Evolutionary conservation across 2,113 vertebrate species (phyloP), one percentile per base, ranked within the genome.

Genomic region (Trichechus manatus): DNA sequence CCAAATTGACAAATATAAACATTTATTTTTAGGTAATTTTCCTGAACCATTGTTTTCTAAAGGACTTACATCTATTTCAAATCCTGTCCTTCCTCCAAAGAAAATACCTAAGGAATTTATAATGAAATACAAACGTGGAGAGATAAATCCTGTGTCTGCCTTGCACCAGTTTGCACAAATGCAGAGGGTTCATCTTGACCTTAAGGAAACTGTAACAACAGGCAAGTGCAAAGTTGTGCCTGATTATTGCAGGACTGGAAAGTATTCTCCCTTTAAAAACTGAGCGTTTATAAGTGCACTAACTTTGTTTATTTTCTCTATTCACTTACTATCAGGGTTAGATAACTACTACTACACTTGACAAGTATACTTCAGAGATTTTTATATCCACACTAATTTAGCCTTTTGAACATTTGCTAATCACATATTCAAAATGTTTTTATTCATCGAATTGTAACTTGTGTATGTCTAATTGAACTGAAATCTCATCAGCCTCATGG

Each of bases 201-300:
- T 99, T 11, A 99, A 99, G 95, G 99, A 99, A 98, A 99, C 99
- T 0, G 97, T 98, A 19, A 98, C 99, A 42, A 96, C 99, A 98
- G 99, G 99, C 99, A 98, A 97, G 97, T 97, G 23, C 44, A 74
- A 91, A 90, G 9, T 66, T 89, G 11, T 50, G 14, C 74, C 23
- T 82, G 33, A 10, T 93, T 87, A 59, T 70, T 61, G 36, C 0
- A 59, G 11, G 68, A 25, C 19, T 77, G 19, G 33, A 42, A 92
- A 92, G 63, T 22, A 19, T 64, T 87, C 75, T 87, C 10, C 42
- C 22, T 2, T 63, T 66, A n/a, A 36, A 93, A 50, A 7, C 56
- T 77, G 39, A 78, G 4, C 20, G 42, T 39, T 39, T n/a, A 7
- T 53, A 47, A 50, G 4, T 86, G 14, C 78, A 56, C 29, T 96